Conservation (phyloP, 2,888 invertebrate species). For the Polymixis lichenea region DNA sequence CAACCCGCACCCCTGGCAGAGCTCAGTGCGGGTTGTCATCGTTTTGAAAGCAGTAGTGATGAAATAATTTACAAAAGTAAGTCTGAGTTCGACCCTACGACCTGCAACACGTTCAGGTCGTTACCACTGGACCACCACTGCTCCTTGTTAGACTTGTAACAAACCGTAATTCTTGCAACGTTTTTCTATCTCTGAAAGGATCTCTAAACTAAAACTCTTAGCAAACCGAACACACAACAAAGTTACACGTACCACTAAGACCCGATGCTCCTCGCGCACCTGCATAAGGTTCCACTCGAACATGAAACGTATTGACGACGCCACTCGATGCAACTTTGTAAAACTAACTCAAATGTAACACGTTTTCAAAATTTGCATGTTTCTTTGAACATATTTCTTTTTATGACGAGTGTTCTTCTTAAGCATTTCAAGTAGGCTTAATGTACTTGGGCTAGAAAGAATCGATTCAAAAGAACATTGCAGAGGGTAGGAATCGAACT, state of each 20-base stretch:
- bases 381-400: not conserved
- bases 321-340: conserved; percentile 46
- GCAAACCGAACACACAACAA: conserved; percentile 43
- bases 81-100: no score
- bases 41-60: no score
- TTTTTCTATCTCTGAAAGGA: not conserved
- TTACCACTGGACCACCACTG: no score
- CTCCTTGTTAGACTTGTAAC: not conserved
- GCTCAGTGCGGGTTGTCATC: no score
- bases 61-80: no score
- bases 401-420: conserved; percentile 12
- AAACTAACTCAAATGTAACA: conserved; percentile 26
- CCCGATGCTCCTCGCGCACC: conserved; percentile 21
- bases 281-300: conserved; percentile 25
- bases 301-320: conserved; percentile 26
- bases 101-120: no score
- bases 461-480: not conserved
- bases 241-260: conserved; percentile 33
- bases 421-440: not conserved
- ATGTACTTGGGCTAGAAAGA: not conserved
- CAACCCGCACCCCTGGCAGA: fast-evolving
- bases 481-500: not conserved
- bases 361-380: conserved; percentile 27
- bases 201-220: conserved; percentile 36
- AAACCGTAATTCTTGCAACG: not conserved